phyloP scores from a whole-genome alignment of 1,140 invertebrate genomes.

The Trichonephila clavata region DNA sequence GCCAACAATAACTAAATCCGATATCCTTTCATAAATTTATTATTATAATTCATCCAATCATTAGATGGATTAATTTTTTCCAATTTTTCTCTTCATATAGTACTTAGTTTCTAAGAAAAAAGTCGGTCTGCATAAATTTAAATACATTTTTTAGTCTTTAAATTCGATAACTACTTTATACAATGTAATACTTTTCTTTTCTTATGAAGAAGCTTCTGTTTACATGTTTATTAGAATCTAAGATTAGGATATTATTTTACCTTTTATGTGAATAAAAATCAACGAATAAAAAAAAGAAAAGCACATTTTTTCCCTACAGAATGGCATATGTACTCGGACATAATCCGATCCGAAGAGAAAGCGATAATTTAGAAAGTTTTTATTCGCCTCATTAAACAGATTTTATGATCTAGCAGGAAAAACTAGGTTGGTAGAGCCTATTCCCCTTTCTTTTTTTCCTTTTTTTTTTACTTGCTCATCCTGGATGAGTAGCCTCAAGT shows the following conservation, averaged over 20 bases:
- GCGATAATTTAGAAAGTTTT: neutral
- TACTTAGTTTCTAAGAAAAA: too few species aligned
- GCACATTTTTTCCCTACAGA: neutral
- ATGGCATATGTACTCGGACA: neutral
- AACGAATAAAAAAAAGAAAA: neutral
- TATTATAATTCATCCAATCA: too few species aligned
- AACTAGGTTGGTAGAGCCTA: neutral
- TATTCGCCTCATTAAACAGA: neutral
- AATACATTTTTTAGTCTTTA: too few species aligned
- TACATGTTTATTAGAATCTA: too few species aligned
- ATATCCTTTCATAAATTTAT: too few species aligned
- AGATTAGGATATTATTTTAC: neutral
- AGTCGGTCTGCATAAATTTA: too few species aligned
- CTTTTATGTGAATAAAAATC: neutral
- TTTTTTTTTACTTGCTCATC: neutral
- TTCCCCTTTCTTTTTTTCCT: neutral
- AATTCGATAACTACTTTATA: too few species aligned
- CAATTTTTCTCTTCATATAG: too few species aligned
- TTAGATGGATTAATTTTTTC: too few species aligned
- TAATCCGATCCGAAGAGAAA: neutral
- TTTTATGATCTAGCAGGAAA: neutral
- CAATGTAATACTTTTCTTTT: too few species aligned
- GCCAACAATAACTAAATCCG: too few species aligned
- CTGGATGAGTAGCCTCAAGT: conserved; percentile 28
- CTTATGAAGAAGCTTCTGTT: too few species aligned